Percentiles rank a stretch among this genome's conserved stretches.
Evolutionary conservation across 2,888 invertebrate species (phyloP).

Genomic region (Drepana falcataria): DNA sequence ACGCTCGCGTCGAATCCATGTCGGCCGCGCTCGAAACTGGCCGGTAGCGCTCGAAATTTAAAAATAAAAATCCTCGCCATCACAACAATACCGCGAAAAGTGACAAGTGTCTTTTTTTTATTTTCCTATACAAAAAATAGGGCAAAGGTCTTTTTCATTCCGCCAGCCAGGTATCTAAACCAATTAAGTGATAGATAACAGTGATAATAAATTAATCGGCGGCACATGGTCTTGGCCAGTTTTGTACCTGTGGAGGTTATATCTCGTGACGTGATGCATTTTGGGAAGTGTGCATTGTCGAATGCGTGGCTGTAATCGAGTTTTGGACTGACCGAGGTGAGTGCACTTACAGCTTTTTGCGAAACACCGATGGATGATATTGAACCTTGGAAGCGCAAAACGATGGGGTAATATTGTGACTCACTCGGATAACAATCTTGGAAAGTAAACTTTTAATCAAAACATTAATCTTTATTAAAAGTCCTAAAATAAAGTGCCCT

Average conservation of each 20-base stretch:
- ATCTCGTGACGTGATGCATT: slow-evolving; percentile 59
- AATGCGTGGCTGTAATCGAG: slow-evolving; percentile 53
- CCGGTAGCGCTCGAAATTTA: slow-evolving; percentile 43
- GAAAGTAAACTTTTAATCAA: neutral
- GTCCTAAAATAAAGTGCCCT: neutral
- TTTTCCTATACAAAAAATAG: neutral
- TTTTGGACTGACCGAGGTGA: slow-evolving; percentile 62
- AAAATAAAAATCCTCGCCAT: slow-evolving; percentile 12
- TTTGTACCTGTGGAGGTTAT: slow-evolving; percentile 28
- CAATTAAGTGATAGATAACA: slow-evolving; percentile 30
- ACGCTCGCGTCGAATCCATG: slow-evolving; percentile 50
- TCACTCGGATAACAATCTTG: too few relatives aligned
- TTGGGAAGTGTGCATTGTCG: slow-evolving; percentile 37
- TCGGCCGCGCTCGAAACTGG: slow-evolving; percentile 26
- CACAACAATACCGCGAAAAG: slow-evolving; percentile 20
- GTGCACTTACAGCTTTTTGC: slow-evolving; percentile 33
- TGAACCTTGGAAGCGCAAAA: slow-evolving; percentile 21
- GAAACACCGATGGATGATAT: slow-evolving; percentile 42
- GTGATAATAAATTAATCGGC: slow-evolving; percentile 57
- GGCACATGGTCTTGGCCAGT: slow-evolving; percentile 32
- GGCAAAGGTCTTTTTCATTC: slow-evolving; percentile 3
- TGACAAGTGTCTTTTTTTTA: slow-evolving; percentile 20
- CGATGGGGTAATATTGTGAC: neutral
- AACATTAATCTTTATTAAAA: slow-evolving; percentile 1
- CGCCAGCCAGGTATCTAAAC: slow-evolving; percentile 18